Percentiles rank a stretch among this genome's conserved stretches.
phyloP scores from a whole-genome alignment of 2,797 vertebrate genomes.

The Silurus aristotelis region DNA sequence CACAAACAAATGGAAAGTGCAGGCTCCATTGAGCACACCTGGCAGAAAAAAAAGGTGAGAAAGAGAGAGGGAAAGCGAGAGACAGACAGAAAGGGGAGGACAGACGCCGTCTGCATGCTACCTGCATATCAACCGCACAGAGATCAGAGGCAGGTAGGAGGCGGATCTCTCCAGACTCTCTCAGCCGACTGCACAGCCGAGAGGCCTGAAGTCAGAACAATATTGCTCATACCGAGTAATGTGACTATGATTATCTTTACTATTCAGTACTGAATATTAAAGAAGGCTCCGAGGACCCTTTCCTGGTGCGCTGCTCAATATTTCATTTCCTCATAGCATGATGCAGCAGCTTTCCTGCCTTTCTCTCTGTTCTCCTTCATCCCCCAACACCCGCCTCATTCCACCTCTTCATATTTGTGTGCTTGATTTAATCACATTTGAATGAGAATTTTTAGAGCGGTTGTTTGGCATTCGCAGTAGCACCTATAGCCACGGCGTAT shows the following conservation, averaged over 20 bases:
- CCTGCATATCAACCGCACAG: slow-evolving; percentile 45
- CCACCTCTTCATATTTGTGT: slow-evolving; percentile 37
- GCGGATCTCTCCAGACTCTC: slow-evolving; percentile 28
- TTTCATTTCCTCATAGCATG: slow-evolving; percentile 52
- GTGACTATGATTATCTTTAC: slow-evolving; percentile 40
- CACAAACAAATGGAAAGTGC: slow-evolving; percentile 59
- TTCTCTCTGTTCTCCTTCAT: slow-evolving; percentile 32
- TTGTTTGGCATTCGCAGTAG: slow-evolving; percentile 48
- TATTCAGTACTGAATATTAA: slow-evolving; percentile 44
- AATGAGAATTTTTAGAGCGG: slow-evolving; percentile 48
- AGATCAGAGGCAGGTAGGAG: slow-evolving; percentile 44
- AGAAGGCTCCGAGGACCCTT: slow-evolving; percentile 3
- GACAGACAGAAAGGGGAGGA: neutral
- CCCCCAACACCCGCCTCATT: neutral
- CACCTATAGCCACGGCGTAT: slow-evolving; percentile 39
- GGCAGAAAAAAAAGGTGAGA: slow-evolving; percentile 30
- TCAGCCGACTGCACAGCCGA: neutral
- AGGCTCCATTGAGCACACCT: slow-evolving; percentile 58
- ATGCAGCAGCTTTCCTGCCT: slow-evolving; percentile 45
- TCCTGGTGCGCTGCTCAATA: slow-evolving; percentile 41
- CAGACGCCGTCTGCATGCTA: slow-evolving; percentile 38
- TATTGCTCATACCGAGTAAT: slow-evolving; percentile 32
- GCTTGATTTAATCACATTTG: slow-evolving; percentile 52
- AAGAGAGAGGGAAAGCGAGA: neutral
- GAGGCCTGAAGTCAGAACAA: slow-evolving; percentile 20